Percentiles rank a stretch among this genome's conserved stretches.
Evolutionary conservation across 2,888 invertebrate species (phyloP).

Genomic region (Siphonodentalium dalli): DNA sequence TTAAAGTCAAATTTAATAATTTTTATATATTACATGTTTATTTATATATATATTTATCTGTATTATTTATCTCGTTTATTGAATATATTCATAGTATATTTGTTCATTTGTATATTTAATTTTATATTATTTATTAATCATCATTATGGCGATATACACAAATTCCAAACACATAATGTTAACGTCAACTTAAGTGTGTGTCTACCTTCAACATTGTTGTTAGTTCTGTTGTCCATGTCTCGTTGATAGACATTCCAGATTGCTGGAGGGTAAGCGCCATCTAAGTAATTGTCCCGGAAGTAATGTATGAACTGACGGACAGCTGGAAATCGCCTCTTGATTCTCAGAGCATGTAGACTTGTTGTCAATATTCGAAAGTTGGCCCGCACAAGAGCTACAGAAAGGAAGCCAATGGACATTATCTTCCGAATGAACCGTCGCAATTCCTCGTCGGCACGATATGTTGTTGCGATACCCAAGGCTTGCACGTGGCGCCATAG

Average conservation of each 20-base stretch:
- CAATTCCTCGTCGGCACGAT: not conserved
- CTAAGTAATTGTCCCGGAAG: conserved; percentile 2
- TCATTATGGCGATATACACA: too few species aligned
- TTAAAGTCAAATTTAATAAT: too few species aligned
- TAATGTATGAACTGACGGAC: not conserved
- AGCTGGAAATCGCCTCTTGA: conserved; percentile 4
- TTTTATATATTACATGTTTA: too few species aligned
- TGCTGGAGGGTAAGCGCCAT: conserved; percentile 2
- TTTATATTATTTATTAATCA: too few species aligned
- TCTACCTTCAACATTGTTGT: conserved; percentile 16
- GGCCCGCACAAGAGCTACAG: conserved; percentile 1
- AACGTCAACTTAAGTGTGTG: too few species aligned
- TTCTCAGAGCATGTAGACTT: not conserved
- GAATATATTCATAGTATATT: too few species aligned
- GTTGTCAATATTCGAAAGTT: not conserved
- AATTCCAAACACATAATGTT: too few species aligned
- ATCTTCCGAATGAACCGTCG: conserved; percentile 1
- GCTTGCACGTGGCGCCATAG: conserved; percentile 10
- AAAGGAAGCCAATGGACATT: conserved; percentile 11
- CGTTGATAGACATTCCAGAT: conserved; percentile 12
- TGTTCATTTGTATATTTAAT: too few species aligned
- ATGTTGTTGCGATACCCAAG: not conserved
- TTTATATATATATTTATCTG: too few species aligned
- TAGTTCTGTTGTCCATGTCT: conserved; percentile 10
- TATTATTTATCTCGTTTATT: too few species aligned